A percentile compares a stretch with the other conserved stretches of the same genome.
Conservation (phyloP, 2,888 invertebrate genomes). For the Heliconius aoede region DNA sequence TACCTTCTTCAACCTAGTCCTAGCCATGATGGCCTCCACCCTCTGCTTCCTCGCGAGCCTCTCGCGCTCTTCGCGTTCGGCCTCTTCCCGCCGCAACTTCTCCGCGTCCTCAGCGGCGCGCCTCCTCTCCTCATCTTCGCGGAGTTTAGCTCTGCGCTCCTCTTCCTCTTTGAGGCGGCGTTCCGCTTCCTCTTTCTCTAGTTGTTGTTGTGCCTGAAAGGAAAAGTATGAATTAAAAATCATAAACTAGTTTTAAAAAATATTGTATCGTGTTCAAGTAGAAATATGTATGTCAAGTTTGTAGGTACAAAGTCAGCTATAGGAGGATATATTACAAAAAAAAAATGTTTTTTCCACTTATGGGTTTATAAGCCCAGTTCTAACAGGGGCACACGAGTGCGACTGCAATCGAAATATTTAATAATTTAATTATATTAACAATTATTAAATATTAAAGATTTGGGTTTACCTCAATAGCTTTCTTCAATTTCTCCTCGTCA, state of each 20-base stretch:
- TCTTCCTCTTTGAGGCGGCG: conserved; percentile 90
- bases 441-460: too few relatives aligned
- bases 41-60: conserved; percentile 93
- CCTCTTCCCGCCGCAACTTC: conserved; percentile 90
- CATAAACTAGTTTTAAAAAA: too few relatives aligned
- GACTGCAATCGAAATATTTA: too few relatives aligned
- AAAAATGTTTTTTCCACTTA: too few relatives aligned
- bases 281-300: too few relatives aligned
- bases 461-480: conserved; percentile 87
- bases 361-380: too few relatives aligned
- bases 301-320: too few relatives aligned
- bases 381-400: too few relatives aligned
- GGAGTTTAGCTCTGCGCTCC: conserved; percentile 86
- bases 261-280: too few relatives aligned
- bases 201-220: conserved; percentile 76
- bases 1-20: conserved; percentile 87
- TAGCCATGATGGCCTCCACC: conserved; percentile 95
- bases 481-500: conserved; percentile 93
- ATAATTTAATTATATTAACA: too few relatives aligned
- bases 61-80: conserved; percentile 95
- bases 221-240: too few relatives aligned
- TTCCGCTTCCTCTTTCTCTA: conserved; percentile 87
- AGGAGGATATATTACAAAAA: too few relatives aligned
- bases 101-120: conserved; percentile 94
- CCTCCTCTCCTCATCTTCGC: conserved; percentile 87